Conservation (phyloP, 2,888 invertebrate genomes). For the Mellilla xanthometata region DNA sequence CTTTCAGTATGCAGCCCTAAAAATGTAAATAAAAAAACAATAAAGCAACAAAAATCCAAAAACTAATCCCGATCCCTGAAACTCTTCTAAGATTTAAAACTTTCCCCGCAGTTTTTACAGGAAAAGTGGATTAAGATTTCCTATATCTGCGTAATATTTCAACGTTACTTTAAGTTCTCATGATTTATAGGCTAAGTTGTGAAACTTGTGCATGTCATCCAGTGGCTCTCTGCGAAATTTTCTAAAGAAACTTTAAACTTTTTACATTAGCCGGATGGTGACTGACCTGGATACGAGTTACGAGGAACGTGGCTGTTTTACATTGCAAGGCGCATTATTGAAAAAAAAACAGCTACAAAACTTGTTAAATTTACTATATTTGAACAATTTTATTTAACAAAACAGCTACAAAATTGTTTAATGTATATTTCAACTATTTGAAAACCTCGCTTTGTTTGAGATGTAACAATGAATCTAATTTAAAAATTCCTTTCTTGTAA, state of each 20-base stretch:
- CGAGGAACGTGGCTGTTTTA: slow-evolving; percentile 25
- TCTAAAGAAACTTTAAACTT: slow-evolving; percentile 71
- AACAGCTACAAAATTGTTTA: too few species aligned
- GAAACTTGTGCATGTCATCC: slow-evolving; percentile 76
- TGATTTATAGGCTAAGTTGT: slow-evolving; percentile 77
- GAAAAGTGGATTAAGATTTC: slow-evolving; percentile 77
- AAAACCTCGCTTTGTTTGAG: too few species aligned
- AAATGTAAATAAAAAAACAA: too few species aligned
- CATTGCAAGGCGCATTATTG: not conserved
- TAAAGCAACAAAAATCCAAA: not conserved
- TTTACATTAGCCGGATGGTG: slow-evolving; percentile 67
- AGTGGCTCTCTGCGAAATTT: slow-evolving; percentile 65
- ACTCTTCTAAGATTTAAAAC: slow-evolving; percentile 67
- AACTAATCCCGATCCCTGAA: slow-evolving; percentile 37
- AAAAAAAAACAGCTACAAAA: not conserved
- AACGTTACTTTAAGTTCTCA: slow-evolving; percentile 65
- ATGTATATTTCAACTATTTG: too few species aligned
- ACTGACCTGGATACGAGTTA: slow-evolving; percentile 37
- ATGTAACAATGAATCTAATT: too few species aligned
- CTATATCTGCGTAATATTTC: slow-evolving; percentile 71
- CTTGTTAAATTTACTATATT: too few species aligned
- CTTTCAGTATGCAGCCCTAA: too few species aligned
- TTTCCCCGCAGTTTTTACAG: slow-evolving; percentile 65
- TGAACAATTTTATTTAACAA: too few species aligned
- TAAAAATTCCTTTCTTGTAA: too few species aligned